phyloP scores from a whole-genome alignment of 2,113 vertebrate species.

The Spizaetus ornatus region DNA sequence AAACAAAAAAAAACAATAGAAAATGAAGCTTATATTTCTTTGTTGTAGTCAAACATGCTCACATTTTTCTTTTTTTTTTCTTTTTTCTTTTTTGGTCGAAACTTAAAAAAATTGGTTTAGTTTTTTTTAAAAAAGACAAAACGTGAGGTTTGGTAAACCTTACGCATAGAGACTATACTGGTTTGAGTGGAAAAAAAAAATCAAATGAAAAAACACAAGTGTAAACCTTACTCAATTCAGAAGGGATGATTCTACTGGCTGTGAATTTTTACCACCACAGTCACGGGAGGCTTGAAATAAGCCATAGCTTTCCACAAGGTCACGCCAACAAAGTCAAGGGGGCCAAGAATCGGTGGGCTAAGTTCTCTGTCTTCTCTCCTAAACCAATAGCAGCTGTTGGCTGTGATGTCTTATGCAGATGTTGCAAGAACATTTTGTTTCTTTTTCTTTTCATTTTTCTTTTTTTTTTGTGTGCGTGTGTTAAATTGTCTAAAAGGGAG shows the following conservation, averaged over 20 bases:
- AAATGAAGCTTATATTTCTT: slow-evolving; percentile 64
- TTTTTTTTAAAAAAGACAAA: slow-evolving; percentile 72
- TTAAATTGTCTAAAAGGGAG: slow-evolving; percentile 63
- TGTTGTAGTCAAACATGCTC: slow-evolving; percentile 55
- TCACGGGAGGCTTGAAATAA: slow-evolving; percentile 62
- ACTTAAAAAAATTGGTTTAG: slow-evolving; percentile 72
- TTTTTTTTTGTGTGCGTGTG: slow-evolving; percentile 19
- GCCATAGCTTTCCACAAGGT: slow-evolving; percentile 60
- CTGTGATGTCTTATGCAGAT: slow-evolving; percentile 68
- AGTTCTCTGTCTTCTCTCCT: slow-evolving; percentile 63
- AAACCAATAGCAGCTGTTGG: slow-evolving; percentile 73
- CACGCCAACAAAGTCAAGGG: slow-evolving; percentile 64
- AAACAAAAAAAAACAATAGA: not conserved
- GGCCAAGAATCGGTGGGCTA: slow-evolving; percentile 48
- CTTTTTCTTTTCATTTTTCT: not conserved
- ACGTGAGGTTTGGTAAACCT: slow-evolving; percentile 72
- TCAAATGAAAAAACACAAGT: slow-evolving; percentile 38
- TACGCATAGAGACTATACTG: slow-evolving; percentile 59
- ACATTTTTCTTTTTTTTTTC: not conserved
- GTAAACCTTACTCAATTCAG: slow-evolving; percentile 68
- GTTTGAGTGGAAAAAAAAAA: slow-evolving; percentile 5
- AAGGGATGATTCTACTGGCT: slow-evolving; percentile 66
- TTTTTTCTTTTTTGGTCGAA: slow-evolving; percentile 82
- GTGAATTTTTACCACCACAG: slow-evolving; percentile 66
- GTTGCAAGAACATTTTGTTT: slow-evolving; percentile 60